Conservation (phyloP, 1,140 invertebrate species). For the Megathymus violae region DNA sequence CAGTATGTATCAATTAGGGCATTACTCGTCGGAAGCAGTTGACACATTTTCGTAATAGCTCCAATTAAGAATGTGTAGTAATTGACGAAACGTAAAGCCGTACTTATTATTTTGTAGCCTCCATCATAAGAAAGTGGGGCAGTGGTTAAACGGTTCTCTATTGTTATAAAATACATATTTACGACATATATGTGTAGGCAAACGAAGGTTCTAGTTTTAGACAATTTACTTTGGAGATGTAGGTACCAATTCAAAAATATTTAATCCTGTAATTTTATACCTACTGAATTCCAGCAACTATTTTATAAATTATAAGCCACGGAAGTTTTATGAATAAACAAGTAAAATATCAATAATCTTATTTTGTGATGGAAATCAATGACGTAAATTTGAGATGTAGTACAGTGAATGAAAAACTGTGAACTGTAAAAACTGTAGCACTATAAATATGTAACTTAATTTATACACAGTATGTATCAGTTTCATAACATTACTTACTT, state of each 20-base stretch:
- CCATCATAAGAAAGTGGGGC: conserved; percentile 38
- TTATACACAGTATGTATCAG: not conserved
- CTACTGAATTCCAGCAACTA: not conserved
- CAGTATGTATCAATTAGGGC: conserved; percentile 54
- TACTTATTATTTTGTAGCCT: conserved; percentile 35
- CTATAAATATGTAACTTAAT: not conserved
- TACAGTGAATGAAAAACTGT: conserved; percentile 30
- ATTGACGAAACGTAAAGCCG: conserved; percentile 49
- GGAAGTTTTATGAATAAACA: conserved; percentile 21
- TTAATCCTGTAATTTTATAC: conserved; percentile 7
- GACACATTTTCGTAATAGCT: conserved; percentile 78
- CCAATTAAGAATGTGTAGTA: conserved; percentile 66
- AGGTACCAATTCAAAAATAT: conserved; percentile 1
- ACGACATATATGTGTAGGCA: not conserved
- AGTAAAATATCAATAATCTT: conserved; percentile 44
- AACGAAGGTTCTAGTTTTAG: not conserved
- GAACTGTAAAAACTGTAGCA: not conserved
- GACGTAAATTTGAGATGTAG: conserved; percentile 60
- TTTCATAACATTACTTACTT: conserved; percentile 63
- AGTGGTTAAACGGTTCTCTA: conserved; percentile 29
- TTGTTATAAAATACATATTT: conserved; percentile 41
- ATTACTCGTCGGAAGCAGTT: conserved; percentile 59
- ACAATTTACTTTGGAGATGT: not conserved
- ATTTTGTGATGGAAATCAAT: conserved; percentile 72
- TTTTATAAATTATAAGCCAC: not conserved